phyloP scores from a whole-genome alignment of 2,797 vertebrate species.

The Perodicticus potto region DNA sequence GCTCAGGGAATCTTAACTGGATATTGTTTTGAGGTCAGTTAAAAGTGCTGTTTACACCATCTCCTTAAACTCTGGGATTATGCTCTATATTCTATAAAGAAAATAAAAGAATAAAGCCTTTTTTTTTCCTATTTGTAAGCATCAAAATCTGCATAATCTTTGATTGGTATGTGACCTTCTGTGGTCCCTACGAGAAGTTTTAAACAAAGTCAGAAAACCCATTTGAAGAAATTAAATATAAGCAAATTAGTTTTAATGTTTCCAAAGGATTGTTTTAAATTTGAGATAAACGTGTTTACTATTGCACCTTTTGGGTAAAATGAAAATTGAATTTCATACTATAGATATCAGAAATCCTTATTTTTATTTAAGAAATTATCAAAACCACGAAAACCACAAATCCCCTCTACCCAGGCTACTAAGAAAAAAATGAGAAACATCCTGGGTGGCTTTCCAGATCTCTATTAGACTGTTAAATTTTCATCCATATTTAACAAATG shows the following conservation, averaged over 20 bases:
- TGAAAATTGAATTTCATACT: background rate
- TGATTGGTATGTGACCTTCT: background rate
- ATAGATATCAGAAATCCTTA: background rate
- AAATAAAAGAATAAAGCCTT: background rate
- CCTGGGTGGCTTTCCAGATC: conserved; percentile 83
- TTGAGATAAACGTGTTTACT: background rate
- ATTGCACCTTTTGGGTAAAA: background rate
- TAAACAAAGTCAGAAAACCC: background rate
- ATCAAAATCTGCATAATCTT: conserved; percentile 46
- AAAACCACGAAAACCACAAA: background rate
- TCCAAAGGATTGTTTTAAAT: background rate
- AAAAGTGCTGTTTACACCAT: conserved; percentile 40
- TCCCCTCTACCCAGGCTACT: background rate
- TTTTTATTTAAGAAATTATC: background rate
- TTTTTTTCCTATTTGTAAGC: background rate
- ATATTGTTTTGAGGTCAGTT: conserved; percentile 6
- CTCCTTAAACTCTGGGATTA: conserved; percentile 37
- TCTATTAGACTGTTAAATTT: conserved; percentile 82
- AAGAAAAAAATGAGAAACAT: conserved; percentile 28
- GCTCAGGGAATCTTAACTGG: background rate
- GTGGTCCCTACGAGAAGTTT: background rate
- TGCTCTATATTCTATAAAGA: background rate
- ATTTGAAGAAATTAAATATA: conserved; percentile 21
- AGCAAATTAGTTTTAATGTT: background rate
- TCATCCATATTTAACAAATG: conserved; percentile 88